A percentile compares a stretch with the other conserved stretches of the same genome.
These are phyloP conservation scores for Zoanthus gigantus DNA, from an alignment of 92 coral and sea anemone species.

Conservation along the genomic window DNA sequence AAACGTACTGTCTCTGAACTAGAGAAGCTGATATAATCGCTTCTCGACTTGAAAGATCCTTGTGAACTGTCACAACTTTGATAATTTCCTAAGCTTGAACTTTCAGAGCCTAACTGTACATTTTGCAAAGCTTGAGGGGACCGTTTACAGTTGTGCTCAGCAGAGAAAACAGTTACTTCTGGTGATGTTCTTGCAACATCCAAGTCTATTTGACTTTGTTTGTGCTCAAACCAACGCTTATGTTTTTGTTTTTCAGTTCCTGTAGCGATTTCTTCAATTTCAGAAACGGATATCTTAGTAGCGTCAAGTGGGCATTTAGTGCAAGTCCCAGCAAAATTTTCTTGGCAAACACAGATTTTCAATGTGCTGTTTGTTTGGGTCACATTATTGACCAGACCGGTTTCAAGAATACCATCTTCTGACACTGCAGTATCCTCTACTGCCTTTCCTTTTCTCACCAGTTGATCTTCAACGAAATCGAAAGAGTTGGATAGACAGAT, in stretches of 20 bases:
- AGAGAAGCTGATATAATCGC: slow-evolving; percentile 5
- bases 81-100: slow-evolving; percentile 14
- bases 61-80: slow-evolving; percentile 29
- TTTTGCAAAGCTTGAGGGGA: slow-evolving; percentile 11
- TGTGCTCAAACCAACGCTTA: not conserved
- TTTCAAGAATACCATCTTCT: not conserved
- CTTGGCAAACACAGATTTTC: not conserved
- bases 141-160: not conserved
- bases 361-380: not conserved
- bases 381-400: not conserved
- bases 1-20: slow-evolving; percentile 24
- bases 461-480: slow-evolving; percentile 36
- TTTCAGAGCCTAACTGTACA: slow-evolving; percentile 17
- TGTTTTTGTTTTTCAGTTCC: not conserved
- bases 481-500: slow-evolving; percentile 51
- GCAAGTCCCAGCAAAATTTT: not conserved
- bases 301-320: slow-evolving; percentile 9
- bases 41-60: not conserved
- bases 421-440: not conserved
- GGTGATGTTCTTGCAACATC: not conserved
- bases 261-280: slow-evolving; percentile 20
- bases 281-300: not conserved
- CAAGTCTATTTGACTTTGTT: not conserved
- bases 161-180: not conserved
- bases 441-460: not conserved